phyloP scores from a whole-genome alignment of 2,113 vertebrate species.

The Muscicapa adusta region DNA sequence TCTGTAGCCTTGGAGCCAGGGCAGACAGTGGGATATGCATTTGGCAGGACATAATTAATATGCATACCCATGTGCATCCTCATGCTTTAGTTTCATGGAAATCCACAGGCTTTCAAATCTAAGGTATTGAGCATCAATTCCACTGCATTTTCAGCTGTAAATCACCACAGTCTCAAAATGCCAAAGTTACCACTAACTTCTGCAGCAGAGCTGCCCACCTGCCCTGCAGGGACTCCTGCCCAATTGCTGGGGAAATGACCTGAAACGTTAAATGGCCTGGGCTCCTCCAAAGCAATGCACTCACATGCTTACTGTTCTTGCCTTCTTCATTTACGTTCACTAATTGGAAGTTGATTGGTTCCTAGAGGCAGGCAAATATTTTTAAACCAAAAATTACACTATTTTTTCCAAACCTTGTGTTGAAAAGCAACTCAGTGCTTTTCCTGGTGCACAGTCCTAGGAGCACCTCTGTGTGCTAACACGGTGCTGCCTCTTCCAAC shows the following conservation, averaged over 20 bases:
- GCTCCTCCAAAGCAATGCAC: neutral
- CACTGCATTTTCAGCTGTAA: neutral
- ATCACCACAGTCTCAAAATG: neutral
- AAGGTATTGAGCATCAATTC: neutral
- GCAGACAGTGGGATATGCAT: neutral
- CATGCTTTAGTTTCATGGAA: neutral
- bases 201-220: neutral
- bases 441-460: neutral
- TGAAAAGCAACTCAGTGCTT: neutral
- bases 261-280: neutral
- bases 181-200: neutral
- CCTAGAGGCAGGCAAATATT: neutral
- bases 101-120: neutral
- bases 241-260: neutral
- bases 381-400: neutral
- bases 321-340: neutral
- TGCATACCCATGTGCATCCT: neutral
- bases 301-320: neutral
- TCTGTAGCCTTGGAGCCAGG: accelerated
- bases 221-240: neutral
- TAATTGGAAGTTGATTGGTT: slow-evolving; percentile 18
- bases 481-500: neutral
- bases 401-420: neutral
- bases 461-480: neutral
- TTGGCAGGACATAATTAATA: neutral